phyloP scores from a whole-genome alignment of 2,797 vertebrate genomes.

The Falco peregrinus region DNA sequence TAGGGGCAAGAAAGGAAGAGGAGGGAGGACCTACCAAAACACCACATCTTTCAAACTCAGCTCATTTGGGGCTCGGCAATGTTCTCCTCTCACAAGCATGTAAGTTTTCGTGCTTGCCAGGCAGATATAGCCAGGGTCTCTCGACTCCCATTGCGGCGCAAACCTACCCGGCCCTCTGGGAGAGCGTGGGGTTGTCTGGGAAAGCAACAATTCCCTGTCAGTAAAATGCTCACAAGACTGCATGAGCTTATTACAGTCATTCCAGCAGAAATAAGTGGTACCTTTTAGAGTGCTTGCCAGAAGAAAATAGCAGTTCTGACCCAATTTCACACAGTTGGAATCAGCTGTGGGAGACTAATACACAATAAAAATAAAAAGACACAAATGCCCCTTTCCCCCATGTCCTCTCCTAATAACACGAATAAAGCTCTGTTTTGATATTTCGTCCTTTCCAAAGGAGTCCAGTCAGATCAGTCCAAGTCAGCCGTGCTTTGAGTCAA shows the following conservation, averaged over 20 bases:
- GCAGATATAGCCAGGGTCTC: neutral
- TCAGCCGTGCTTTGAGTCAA: neutral
- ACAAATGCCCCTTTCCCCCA: constrained; percentile 21
- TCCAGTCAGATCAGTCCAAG: neutral
- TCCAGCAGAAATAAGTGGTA: constrained; percentile 40
- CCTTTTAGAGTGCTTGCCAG: constrained; percentile 15
- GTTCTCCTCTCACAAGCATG: neutral
- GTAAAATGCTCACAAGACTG: constrained; percentile 4
- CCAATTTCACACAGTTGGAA: constrained; percentile 12
- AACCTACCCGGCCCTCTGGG: neutral
- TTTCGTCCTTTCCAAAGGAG: constrained; percentile 13
- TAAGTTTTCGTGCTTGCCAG: neutral
- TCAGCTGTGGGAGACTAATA: constrained; percentile 4
- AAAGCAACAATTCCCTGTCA: constrained; percentile 5
- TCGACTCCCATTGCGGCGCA: neutral
- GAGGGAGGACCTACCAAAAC: neutral
- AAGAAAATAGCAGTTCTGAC: constrained; percentile 45
- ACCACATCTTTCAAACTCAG: neutral
- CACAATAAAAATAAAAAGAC: neutral
- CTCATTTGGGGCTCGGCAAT: neutral
- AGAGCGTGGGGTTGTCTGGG: neutral
- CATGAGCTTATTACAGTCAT: constrained; percentile 17
- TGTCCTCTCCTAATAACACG: constrained; percentile 29
- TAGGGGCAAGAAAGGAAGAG: neutral
- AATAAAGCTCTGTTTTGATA: constrained; percentile 41